Conservation (phyloP, 2,888 invertebrate species). For the Chirona hameri region DNA sequence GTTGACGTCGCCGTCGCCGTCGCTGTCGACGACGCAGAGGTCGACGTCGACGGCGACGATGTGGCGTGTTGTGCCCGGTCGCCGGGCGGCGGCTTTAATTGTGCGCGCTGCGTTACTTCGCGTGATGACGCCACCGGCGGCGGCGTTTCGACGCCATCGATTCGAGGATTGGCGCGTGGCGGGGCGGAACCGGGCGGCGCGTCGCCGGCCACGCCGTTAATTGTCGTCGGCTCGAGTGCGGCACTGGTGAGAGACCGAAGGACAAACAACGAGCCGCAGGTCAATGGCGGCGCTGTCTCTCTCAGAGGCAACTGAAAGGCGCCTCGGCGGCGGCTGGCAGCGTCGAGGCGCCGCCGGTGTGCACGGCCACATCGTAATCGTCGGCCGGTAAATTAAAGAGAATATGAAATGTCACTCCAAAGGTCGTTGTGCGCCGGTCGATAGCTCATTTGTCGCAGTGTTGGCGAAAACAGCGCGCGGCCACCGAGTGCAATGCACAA, state of each 20-base stretch:
- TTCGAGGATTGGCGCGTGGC: background rate
- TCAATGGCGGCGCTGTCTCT: background rate
- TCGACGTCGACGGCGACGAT: background rate
- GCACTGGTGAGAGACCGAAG: background rate
- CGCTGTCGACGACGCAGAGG: background rate
- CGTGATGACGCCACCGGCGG: background rate
- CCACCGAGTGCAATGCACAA: background rate
- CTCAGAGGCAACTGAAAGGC: background rate
- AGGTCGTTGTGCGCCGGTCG: background rate
- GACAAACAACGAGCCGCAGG: background rate
- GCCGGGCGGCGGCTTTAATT: conserved; percentile 5
- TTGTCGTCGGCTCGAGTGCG: background rate
- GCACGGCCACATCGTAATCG: background rate
- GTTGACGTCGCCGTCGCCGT: background rate
- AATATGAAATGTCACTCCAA: background rate
- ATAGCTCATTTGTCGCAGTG: background rate
- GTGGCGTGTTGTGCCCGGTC: background rate
- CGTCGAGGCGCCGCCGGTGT: background rate
- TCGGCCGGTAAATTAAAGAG: background rate
- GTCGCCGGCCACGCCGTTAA: background rate
- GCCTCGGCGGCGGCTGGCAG: background rate
- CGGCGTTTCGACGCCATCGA: background rate
- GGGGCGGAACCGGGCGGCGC: background rate
- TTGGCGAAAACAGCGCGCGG: background rate
- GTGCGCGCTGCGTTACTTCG: background rate